Conservation (phyloP, 2,113 vertebrate species). For the Serinus canaria region DNA sequence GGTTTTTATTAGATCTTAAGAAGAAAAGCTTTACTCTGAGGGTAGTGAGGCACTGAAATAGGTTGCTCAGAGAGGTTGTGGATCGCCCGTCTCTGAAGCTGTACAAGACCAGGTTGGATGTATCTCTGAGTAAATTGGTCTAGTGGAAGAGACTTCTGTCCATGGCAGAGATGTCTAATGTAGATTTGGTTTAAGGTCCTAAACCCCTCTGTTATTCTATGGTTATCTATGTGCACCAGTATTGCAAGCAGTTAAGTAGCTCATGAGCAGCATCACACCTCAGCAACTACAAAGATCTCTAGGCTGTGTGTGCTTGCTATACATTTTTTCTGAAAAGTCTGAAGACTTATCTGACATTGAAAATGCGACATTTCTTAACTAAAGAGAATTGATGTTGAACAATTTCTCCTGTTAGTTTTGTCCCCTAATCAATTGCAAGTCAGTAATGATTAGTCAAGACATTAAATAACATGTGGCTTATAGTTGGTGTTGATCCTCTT, state of each 20-base stretch:
- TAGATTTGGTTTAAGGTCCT: background rate
- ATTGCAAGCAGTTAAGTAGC: background rate
- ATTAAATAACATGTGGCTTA: background rate
- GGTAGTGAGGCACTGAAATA: background rate
- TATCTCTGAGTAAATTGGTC: background rate
- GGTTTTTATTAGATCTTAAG: background rate
- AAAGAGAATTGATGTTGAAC: background rate
- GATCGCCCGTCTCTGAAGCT: background rate
- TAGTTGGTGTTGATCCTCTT: background rate
- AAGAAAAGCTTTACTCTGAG: background rate
- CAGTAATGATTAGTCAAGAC: background rate
- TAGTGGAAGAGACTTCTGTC: background rate
- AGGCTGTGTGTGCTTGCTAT: background rate
- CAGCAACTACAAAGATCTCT: background rate
- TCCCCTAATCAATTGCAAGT: background rate
- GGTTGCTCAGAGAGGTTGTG: background rate
- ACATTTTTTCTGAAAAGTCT: background rate
- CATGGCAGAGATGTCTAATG: background rate
- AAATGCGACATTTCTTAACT: background rate
- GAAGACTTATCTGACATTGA: background rate
- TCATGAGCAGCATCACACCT: no score
- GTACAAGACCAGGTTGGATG: background rate
- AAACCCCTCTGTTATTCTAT: background rate
- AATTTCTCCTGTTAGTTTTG: slow-evolving; percentile 16
- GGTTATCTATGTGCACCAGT: background rate